Evolutionary conservation across 2,113 vertebrate genomes (phyloP), one percentile per base, ranked within the genome.

Genomic region (Scomber colias): DNA sequence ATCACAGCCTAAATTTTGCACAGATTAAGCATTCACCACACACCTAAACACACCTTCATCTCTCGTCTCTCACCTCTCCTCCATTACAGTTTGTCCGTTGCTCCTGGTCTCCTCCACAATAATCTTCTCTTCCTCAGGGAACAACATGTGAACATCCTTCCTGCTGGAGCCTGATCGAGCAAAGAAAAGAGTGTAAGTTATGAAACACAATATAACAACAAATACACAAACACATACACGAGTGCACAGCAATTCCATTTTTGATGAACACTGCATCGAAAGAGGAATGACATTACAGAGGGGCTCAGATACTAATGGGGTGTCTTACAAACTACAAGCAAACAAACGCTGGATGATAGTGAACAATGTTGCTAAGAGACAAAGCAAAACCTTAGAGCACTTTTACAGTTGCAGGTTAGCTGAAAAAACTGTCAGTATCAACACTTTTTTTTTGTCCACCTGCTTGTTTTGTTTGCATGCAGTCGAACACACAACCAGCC

Each of bases 91-190:
- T 91, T 99, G 98, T 55, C 98, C 97, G 5, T 99, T 99, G 93
- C 98, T 99, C 94, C 94, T 97, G 55, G 95, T 97, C 91, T 98
- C 98, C 93, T 99, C 98, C 71, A 99, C 96, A 82, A 99, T 99
- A 50, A 99, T 99, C 90, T 98, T 99, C 92, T 99, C 98, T 86
- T 99, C 97, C 82, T 99, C 98, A 16, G 98, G 98, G 89, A 99
- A 97, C 89, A 99, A 87, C 90, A 99, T 96, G 91, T 98, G 98
- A 13, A 97, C 96, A 31, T 99, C 97, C 93, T 97, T 98, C 82
- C 96, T 97, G 86, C 96, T 97, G 90, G 96, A 97, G 62, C 96
- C 98, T 99, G 92, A 65, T 71, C 5, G 9, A 3, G 68, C 35
- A 69, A 4, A 0, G 27, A 61, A 51, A 21, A 71, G 17, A 51